These are phyloP conservation scores for Nycticebus coucang DNA, from an alignment of 2,113 vertebrate genomes.

Conservation along the genomic window DNA sequence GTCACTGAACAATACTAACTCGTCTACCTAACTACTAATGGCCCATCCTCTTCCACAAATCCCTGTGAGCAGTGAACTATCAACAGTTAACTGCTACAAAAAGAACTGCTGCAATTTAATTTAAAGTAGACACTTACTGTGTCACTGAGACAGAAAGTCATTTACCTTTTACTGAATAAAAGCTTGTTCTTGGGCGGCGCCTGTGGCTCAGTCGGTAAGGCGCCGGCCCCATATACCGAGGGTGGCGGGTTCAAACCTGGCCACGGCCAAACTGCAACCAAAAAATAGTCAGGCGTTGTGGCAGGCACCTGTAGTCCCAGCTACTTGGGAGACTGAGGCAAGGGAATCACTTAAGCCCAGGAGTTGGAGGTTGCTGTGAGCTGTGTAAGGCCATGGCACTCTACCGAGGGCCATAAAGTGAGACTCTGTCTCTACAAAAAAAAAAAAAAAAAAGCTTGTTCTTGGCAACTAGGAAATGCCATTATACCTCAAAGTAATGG, in stretches of 20 bases:
- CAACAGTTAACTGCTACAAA: conserved; percentile 6
- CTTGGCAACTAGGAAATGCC: background rate
- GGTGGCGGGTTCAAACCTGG: too few species aligned
- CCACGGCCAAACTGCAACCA: too few species aligned
- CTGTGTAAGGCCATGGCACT: too few species aligned
- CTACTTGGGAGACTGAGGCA: too few species aligned
- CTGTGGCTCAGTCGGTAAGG: too few species aligned
- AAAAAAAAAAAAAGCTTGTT: background rate
- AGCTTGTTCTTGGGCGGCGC: background rate
- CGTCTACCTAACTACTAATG: background rate
- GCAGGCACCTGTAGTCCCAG: too few species aligned
- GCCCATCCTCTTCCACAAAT: conserved; percentile 23
- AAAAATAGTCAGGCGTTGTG: too few species aligned
- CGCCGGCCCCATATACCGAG: too few species aligned
- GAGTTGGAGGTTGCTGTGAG: too few species aligned
- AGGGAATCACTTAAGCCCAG: too few species aligned
- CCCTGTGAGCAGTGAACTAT: background rate
- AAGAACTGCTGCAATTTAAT: conserved; percentile 9
- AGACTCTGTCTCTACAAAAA: too few species aligned
- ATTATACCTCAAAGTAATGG: background rate
- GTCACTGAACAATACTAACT: background rate
- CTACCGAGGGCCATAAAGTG: too few species aligned
- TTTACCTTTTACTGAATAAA: background rate
- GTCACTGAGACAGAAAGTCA: background rate
- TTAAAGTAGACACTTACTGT: background rate